These are phyloP conservation scores for Notothenia coriiceps DNA, from an alignment of 2,113 vertebrate genomes.

Conservation along the genomic window DNA sequence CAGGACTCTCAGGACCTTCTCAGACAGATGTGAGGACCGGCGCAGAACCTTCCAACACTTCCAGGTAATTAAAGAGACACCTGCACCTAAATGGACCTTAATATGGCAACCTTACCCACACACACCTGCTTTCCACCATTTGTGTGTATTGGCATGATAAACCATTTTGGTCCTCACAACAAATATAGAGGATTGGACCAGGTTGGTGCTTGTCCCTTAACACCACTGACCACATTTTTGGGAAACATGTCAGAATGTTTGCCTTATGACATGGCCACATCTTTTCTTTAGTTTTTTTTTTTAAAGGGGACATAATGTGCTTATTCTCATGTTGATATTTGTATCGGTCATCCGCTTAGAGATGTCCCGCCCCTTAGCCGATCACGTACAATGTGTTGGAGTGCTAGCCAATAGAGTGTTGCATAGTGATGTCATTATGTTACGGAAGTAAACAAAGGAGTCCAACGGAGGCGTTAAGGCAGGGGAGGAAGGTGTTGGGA, in stretches of 20 bases:
- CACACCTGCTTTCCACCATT: neutral
- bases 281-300: neutral
- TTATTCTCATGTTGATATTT: too few species aligned
- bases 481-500: too few species aligned
- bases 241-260: neutral
- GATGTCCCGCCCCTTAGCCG: too few species aligned
- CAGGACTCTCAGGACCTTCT: conserved; percentile 86
- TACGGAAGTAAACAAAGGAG: too few species aligned
- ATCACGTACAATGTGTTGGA: too few species aligned
- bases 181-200: too few species aligned
- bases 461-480: too few species aligned
- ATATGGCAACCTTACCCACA: neutral
- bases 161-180: neutral
- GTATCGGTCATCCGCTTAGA: too few species aligned
- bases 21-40: conserved; percentile 86
- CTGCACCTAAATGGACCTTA: neutral
- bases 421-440: too few species aligned
- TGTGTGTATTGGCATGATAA: neutral
- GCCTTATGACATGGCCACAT: neutral
- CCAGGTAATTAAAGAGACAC: conserved; percentile 85
- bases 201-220: neutral
- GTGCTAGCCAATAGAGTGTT: too few species aligned
- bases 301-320: too few species aligned
- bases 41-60: conserved; percentile 88
- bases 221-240: neutral